Base-by-base conservation (phyloP, 1,140 invertebrate genomes). In the Batillaria attramentaria region DNA sequence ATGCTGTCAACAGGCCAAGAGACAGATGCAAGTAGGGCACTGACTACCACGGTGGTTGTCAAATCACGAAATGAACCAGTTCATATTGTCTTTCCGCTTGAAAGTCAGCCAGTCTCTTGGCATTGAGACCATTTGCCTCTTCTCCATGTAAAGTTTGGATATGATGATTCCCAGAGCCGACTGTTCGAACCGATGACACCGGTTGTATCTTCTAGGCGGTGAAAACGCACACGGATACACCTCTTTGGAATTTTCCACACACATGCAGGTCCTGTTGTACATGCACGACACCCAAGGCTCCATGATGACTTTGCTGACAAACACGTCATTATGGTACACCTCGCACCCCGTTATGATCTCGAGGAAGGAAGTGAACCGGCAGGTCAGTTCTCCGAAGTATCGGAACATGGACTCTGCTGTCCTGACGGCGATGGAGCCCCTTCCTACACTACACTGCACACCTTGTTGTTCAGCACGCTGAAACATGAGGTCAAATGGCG, bases 341-440 rank as follows among this genome's bases (percentile, higher is more conserved):
- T 70, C 68, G 31, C 43, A 70, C 24, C 68, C 68, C n/a, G 41
- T 70, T 3, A 70, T 39, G 20, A 70, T 43, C 42, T 70, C 68
- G 5, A 6, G n/a, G 28, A 70, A 70, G 41, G 68, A 42, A 3
- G 68, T 28, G 35, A 46, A 70, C 41, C 33, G 68, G 35, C 68
- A 70, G n/a, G n/a, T 39, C 24, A 31, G 68, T 39, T 70, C 68
- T 5, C 68, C 68, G 28, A 46, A 31, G 42, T 46, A 70, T 4
- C 50, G n/a, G n/a, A 46, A 46, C 41, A 28, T 0, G 42, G 68
- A 70, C 41, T 46, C 24, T 4, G 50, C 68, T 6, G 68, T 70
- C 20, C 68, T 24, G 6, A 70, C 68, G 13, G 68, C 68, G 10
- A 70, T 70, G n/a, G 68, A 70, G 24, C 68, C 68, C 24, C 8